Base-by-base conservation (phyloP, 2,888 invertebrate species). In the Allygus modestus region DNA sequence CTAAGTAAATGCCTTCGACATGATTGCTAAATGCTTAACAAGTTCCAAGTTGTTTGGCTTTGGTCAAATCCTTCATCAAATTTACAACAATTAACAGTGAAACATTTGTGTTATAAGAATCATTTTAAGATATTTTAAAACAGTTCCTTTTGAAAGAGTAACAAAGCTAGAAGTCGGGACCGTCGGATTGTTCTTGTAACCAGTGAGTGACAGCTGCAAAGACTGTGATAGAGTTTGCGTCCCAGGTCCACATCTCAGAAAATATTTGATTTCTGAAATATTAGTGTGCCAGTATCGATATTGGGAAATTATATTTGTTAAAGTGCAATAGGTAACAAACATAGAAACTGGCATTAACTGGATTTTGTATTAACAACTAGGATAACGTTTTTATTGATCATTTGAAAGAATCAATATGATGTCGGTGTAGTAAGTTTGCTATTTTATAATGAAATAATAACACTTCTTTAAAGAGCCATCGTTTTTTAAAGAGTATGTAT, bases 141-240 rank as follows among this genome's bases (percentile, higher is more conserved):
- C 54, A 65, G 28, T 65, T 65, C 28, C 12, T 65, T 58, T 23
- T 15, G 65, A 65, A 65, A 65, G 65, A 31, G 65, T 65, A 15
- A 23, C n/a, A 46, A 41, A 77, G 77, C 17, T 28, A 20, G 77
- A 77, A 77, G 77, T 77, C 77, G 37, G 77, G 77, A 43, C 77
- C 77, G 77, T 77, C 46, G 77, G 37, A 77, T 46, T 43, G 73
- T 41, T 73, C 37, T 41, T 7, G 5, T 41, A 73, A 73, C 43
- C 77, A 46, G 77, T 46, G 77, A 43, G 31, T 26, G 77, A 26
- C 77, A 77, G 77, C 77, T 77, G 26, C 4, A 41, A 17, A 77
- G 77, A 46, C 77, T 77, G 77, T 77, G 77, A 77, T 77, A 77
- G 41, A 77, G 77, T 28, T 77, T 77, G 77, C 41, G 51, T 77